Evolutionary conservation across 2,888 invertebrate species (phyloP).

Genomic region (Sthenelais limicola): DNA sequence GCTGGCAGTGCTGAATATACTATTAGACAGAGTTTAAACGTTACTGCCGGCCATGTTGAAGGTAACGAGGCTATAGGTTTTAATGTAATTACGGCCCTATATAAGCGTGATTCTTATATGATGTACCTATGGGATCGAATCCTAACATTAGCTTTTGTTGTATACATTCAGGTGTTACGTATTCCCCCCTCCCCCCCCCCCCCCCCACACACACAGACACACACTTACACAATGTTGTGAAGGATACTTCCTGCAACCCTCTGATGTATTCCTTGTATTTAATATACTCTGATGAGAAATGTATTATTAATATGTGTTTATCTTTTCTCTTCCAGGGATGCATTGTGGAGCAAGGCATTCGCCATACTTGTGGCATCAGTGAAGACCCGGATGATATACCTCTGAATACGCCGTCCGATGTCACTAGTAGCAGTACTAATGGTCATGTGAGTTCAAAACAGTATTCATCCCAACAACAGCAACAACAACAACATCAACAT

Average conservation of each 20-base stretch:
- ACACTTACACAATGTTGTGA: background rate
- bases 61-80: no score
- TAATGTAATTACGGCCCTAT: no score
- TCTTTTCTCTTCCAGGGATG: slow-evolving; percentile 61
- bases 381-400: slow-evolving; percentile 43
- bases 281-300: background rate
- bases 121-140: no score
- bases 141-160: no score
- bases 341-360: slow-evolving; percentile 65
- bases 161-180: no score
- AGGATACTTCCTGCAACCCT: background rate
- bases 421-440: background rate
- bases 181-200: no score
- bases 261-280: background rate
- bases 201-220: no score
- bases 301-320: background rate
- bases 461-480: slow-evolving; percentile 31
- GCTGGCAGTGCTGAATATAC: no score
- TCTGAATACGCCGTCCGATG: background rate
- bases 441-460: background rate
- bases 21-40: no score
- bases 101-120: no score
- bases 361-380: slow-evolving; percentile 61
- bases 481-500: slow-evolving; percentile 28
- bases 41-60: no score